Evolutionary conservation across 2,888 invertebrate species (phyloP).

Genomic region (Choristoneura rosaceana): DNA sequence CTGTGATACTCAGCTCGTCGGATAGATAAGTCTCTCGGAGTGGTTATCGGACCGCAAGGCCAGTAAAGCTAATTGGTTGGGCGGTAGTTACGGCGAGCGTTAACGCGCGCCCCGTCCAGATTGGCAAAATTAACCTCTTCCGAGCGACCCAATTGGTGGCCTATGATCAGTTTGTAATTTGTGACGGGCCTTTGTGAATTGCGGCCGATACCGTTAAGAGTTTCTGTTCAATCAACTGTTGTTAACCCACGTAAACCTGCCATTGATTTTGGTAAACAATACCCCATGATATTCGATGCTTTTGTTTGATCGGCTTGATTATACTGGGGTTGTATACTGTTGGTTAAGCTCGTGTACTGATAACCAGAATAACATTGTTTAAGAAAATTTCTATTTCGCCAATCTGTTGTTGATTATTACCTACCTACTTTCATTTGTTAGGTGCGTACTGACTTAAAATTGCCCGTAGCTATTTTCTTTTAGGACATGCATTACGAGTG

Average conservation of each 20-base stretch:
- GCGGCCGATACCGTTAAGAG: slow-evolving; percentile 53
- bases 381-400: neutral
- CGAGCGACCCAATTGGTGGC: slow-evolving; percentile 72
- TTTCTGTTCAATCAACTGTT: slow-evolving; percentile 51
- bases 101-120: slow-evolving; percentile 66
- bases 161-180: slow-evolving; percentile 81
- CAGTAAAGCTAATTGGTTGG: slow-evolving; percentile 82
- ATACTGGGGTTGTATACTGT: neutral
- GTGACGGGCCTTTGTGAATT: slow-evolving; percentile 61
- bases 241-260: slow-evolving; percentile 7
- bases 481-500: too few species aligned
- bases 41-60: slow-evolving; percentile 80
- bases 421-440: too few species aligned
- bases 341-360: slow-evolving; percentile 3
- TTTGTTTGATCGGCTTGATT: slow-evolving; percentile 13
- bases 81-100: slow-evolving; percentile 67
- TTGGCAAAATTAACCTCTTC: slow-evolving; percentile 81
- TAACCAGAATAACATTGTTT: neutral
- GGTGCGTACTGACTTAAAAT: too few species aligned
- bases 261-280: slow-evolving; percentile 21
- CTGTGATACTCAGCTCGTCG: slow-evolving; percentile 67
- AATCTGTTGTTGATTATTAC: too few species aligned
- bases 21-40: slow-evolving; percentile 76
- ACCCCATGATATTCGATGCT: slow-evolving; percentile 12
- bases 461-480: too few species aligned